Base-by-base conservation (phyloP, 37 sponge, comb jelly and placozoan genomes). In the Hormiphora californensis region DNA sequence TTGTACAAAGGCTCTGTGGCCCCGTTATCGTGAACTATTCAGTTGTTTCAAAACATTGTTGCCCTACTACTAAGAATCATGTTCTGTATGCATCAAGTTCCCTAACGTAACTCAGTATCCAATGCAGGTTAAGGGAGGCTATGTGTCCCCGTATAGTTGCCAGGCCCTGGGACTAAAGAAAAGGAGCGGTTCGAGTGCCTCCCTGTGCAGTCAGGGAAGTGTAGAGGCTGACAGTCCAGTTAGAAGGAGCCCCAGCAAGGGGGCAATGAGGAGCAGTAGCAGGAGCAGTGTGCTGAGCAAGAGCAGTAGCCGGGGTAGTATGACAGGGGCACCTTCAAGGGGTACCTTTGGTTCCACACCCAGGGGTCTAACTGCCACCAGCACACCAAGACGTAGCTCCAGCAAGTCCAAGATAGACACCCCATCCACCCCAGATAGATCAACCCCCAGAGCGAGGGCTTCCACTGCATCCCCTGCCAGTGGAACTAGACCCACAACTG, bases 141-240 rank as follows among this genome's bases (percentile, higher is more conserved):
- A 73, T 46, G 81, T 73, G 39, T 73, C 81, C 27, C 81, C 81
- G 46, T 73, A 73, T 28, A 43, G 46, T 4, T 73, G 81, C 27
- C 81, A 73, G 43, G 81, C 81, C 2, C 81, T 73, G 25, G 81
- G 81, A 28, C 81, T 73, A 23, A 73, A 73, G 81, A 73, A 73
- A 30, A 39, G 81, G n/a, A 43, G 46, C 38, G 44, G 81, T 9
- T 73, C 81, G 2, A 43, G 43, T 43, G 44, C 28, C 39, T 73
- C 81, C 2, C 81, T 73, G 15, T 73, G 81, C 43, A 43, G 46
- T n/a, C 43, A 43, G 11, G 81, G 81, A 28, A 73, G 81, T 46
- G 43, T 46, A 28, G 81, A 73, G 81, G 40, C 43, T 33, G 81
- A 73, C 81, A 73, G 81, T 73, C 81, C 81, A 40, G 81, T 73